phyloP scores from a whole-genome alignment of 1,140 invertebrate species.

The Schlechtendalia chinensis region DNA sequence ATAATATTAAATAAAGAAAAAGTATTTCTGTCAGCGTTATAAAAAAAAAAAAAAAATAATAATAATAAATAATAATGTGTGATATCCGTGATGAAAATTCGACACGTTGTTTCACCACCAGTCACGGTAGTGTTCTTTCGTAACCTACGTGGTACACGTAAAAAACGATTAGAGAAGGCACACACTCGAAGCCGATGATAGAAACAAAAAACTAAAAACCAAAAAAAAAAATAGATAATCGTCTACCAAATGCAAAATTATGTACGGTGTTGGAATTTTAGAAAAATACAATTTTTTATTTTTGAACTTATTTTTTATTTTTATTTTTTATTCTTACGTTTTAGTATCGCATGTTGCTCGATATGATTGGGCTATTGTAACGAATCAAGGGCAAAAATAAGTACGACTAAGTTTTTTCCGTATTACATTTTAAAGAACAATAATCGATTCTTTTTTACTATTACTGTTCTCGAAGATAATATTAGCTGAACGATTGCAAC shows the following conservation, averaged over 20 bases:
- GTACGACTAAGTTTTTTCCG: not conserved
- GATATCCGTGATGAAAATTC: constrained; percentile 27
- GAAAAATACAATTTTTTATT: not conserved
- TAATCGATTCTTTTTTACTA: not conserved
- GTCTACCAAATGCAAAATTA: not conserved
- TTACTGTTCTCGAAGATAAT: not conserved
- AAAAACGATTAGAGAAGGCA: constrained; percentile 7
- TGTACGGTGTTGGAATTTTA: not conserved
- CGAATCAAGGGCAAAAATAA: not conserved
- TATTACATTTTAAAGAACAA: not conserved
- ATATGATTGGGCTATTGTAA: not conserved
- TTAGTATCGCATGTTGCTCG: not conserved
- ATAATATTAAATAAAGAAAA: constrained; percentile 29
- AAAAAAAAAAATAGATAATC: too few relatives aligned
- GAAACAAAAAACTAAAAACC: too few relatives aligned
- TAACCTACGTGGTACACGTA: not conserved
- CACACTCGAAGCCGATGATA: not conserved
- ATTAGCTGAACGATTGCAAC: not conserved
- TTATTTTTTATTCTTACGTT: not conserved
- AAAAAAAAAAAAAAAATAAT: too few relatives aligned
- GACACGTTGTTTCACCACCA: constrained; percentile 27
- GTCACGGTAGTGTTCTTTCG: constrained; percentile 21
- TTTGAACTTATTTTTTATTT: not conserved
- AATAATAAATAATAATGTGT: too few relatives aligned
- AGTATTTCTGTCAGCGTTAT: not conserved